Conservation (phyloP, 2,797 vertebrate species). For the Pangasius macronema region DNA sequence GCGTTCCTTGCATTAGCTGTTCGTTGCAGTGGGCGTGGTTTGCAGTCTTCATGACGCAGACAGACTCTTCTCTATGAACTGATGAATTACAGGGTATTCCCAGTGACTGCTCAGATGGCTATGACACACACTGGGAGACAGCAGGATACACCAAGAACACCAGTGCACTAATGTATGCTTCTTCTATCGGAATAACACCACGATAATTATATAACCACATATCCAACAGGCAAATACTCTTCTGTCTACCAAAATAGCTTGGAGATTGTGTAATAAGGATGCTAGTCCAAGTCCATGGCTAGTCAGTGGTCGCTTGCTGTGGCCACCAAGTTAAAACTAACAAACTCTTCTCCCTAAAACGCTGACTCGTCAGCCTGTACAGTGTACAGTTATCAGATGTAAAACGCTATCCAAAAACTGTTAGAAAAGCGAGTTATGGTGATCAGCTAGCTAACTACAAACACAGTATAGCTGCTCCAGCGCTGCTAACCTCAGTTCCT, state of each 20-base stretch:
- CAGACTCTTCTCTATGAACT: no score
- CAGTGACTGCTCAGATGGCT: not conserved
- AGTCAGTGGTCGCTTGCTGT: not conserved
- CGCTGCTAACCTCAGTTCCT: not conserved
- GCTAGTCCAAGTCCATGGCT: not conserved
- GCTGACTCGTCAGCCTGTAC: not conserved
- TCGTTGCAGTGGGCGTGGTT: no score
- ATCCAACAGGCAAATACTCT: not conserved
- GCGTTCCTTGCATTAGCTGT: no score
- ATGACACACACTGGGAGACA: not conserved
- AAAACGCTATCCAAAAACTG: not conserved
- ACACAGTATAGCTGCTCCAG: not conserved
- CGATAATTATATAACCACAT: not conserved
- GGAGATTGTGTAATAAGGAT: not conserved
- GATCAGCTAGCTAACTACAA: not conserved
- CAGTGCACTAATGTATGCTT: not conserved
- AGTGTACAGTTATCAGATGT: not conserved
- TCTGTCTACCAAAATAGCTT: not conserved
- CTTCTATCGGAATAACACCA: not conserved
- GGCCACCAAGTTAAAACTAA: not conserved
- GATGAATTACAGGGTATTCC: not conserved
- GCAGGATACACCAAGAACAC: not conserved
- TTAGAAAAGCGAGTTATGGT: not conserved
- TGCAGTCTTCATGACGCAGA: no score
- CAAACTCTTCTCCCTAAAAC: not conserved